Base-by-base conservation (phyloP, 2,888 invertebrate species). In the Laspeyria flexula region DNA sequence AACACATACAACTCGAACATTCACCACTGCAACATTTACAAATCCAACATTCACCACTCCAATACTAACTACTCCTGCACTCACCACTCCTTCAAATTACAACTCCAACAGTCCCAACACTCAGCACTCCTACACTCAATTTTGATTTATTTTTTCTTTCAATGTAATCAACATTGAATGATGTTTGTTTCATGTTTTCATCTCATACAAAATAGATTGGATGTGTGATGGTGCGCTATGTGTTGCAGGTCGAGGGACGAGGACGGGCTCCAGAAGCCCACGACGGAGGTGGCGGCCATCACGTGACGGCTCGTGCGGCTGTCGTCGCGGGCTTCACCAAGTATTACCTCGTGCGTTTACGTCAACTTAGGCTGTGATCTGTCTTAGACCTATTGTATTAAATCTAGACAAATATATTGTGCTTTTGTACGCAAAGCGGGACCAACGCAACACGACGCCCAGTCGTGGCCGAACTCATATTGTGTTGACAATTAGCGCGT, bases 341-440 rank as follows among this genome's bases (percentile, higher is more conserved):
- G 29, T 41, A 42, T 68, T 74, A 77, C 82, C 81, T 81, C 75
- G 75, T 65, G 68, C 78, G 65, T 65, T 73, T 74, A 71, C 70
- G 71, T 79, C 71, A 83, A 85, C 84, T 75, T 82, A 84, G 92
- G 92, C 92, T 92, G 92, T 92, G 92, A 92, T 90, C 90, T 88
- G 85, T 86, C 83, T 83, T 83, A 86, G 75, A 81, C 77, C 77
- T 85, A 79, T 75, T 79, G 71, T 82, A 75, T 57, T 54, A 46
- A 55, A 37, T 7, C 25, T 68, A 60, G 46, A 53, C 60, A 57
- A 60, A 58, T 66, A 60, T 79, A 77, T 77, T 75, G 80, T 77
- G 83, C 82, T 83, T 81, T 77, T 79, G 67, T 77, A 83, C 73
- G 75, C 69, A 70, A 65, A 69, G 75, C 76, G 86, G 85, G 86